A percentile compares a stretch with the other conserved stretches of the same genome.
phyloP scores from a whole-genome alignment of 1,140 invertebrate species.

The Penaeus indicus region DNA sequence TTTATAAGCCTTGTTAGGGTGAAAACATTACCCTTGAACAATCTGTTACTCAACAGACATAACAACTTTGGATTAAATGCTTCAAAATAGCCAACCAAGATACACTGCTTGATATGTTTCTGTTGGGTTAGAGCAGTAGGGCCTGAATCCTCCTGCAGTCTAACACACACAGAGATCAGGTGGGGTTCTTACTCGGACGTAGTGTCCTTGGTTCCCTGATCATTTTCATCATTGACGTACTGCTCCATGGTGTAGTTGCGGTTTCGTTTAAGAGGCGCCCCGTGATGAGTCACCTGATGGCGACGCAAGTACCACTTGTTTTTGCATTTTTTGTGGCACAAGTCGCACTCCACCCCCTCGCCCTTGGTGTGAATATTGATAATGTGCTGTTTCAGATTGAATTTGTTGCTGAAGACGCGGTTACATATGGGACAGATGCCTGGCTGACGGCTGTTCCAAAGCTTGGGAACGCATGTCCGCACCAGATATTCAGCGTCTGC shows the following conservation, averaged over 20 bases:
- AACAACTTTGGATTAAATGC: slow-evolving; percentile 43
- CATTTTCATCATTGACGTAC: slow-evolving; percentile 64
- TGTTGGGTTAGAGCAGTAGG: slow-evolving; percentile 47
- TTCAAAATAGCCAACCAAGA: slow-evolving; percentile 50
- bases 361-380: slow-evolving; percentile 68
- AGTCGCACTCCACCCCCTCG: slow-evolving; percentile 67
- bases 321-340: slow-evolving; percentile 68
- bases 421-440: slow-evolving; percentile 82
- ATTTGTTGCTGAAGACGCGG: slow-evolving; percentile 68
- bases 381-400: slow-evolving; percentile 68
- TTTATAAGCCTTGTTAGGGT: slow-evolving; percentile 22
- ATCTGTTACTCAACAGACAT: slow-evolving; percentile 30
- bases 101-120: slow-evolving; percentile 61
- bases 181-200: slow-evolving; percentile 54
- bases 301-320: slow-evolving; percentile 69
- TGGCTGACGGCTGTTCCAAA: slow-evolving; percentile 76
- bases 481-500: slow-evolving; percentile 66
- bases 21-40: slow-evolving; percentile 44
- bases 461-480: slow-evolving; percentile 66
- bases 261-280: slow-evolving; percentile 67
- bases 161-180: slow-evolving; percentile 37
- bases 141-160: slow-evolving; percentile 56
- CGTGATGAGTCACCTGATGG: slow-evolving; percentile 68
- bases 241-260: slow-evolving; percentile 62
- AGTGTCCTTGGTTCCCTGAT: slow-evolving; percentile 63